A percentile compares a stretch with the other conserved stretches of the same genome.
These are phyloP conservation scores for Diogma glabrata DNA, from an alignment of 2,888 invertebrate genomes.

Conservation along the genomic window DNA sequence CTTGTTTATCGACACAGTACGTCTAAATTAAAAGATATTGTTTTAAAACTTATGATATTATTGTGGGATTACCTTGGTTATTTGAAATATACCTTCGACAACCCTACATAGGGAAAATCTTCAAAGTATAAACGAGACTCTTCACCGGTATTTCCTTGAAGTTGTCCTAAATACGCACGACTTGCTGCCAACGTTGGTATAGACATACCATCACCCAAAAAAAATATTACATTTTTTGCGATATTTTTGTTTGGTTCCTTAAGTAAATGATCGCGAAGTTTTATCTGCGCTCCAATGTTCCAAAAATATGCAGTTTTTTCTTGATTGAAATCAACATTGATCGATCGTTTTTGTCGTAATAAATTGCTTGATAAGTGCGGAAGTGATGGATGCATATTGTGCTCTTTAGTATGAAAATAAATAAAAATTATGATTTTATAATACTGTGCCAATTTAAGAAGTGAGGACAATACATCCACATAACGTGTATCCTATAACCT, in stretches of 20 bases:
- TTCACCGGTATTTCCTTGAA: conserved; percentile 42
- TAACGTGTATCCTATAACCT: too few species aligned
- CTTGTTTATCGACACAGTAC: conserved; percentile 52
- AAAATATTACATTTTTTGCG: conserved; percentile 68
- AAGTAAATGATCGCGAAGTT: conserved; percentile 24
- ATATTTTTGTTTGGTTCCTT: conserved; percentile 32
- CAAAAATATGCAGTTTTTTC: background rate
- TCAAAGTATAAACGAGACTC: conserved; percentile 49
- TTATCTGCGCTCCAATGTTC: background rate
- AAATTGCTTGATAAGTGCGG: too few species aligned
- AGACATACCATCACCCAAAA: conserved; percentile 65
- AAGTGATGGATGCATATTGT: too few species aligned
- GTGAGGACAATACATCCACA: too few species aligned
- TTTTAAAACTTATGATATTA: too few species aligned
- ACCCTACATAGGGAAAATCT: conserved; percentile 46
- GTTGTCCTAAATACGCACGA: conserved; percentile 51
- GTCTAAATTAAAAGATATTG: conserved; percentile 32
- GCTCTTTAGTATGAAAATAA: too few species aligned
- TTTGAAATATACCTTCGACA: conserved; percentile 47
- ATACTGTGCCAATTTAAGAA: too few species aligned
- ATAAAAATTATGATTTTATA: too few species aligned
- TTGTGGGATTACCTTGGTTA: background rate
- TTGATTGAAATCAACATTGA: too few species aligned
- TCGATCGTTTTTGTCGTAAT: too few species aligned
- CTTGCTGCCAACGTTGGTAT: conserved; percentile 54